Evolutionary conservation across 2,888 invertebrate species (phyloP), one percentile per base, ranked within the genome.

Genomic region (Halictus quadricinctus): DNA sequence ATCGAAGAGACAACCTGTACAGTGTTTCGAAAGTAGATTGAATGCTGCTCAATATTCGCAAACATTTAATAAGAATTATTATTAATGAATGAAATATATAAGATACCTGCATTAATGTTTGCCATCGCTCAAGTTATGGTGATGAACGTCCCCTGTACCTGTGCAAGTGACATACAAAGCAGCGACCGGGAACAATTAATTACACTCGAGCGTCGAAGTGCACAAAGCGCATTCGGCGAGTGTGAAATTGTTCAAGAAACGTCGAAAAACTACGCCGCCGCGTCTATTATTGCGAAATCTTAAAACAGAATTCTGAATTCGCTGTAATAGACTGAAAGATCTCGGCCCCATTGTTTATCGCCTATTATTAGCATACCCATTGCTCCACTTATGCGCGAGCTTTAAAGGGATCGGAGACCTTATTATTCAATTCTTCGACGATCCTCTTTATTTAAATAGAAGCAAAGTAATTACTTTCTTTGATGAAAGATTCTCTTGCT

Each of bases 361-460:
- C 83, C 77, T 77, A 54, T 83, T 84, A 77, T 84, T 84, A 77
- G 73, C 83, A 83, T 84, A 83, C 41, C 76, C 77, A 82, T 70
- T 84, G 77, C 83, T 73, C 41, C 66, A 54, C n/a, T 75, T 50
- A n/a, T 25, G 58, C 64, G 3, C 25, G 76, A 64, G 54, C 46
- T 76, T 81, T 69, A 64, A 58, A 58, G 48, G 76, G 64, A 81
- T 54, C 15, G 43, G n/a, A 25, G 8, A 21, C 41, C 29, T 70
- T 70, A 43, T 70, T 70, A 70, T 70, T 70, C 70, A 43, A 70
- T 70, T 70, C 70, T 5, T 70, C 43, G 41, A n/a, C 13, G n/a
- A 6, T 43, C 21, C 41, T 41, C 41, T n/a, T 41, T 50, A 69
- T 54, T 25, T 80, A 43, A 43, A 70, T 43, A 70, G 70, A 70